Conservation (phyloP, 53 echinoderm and acorn worm species). For the Zoroaster sp. region DNA sequence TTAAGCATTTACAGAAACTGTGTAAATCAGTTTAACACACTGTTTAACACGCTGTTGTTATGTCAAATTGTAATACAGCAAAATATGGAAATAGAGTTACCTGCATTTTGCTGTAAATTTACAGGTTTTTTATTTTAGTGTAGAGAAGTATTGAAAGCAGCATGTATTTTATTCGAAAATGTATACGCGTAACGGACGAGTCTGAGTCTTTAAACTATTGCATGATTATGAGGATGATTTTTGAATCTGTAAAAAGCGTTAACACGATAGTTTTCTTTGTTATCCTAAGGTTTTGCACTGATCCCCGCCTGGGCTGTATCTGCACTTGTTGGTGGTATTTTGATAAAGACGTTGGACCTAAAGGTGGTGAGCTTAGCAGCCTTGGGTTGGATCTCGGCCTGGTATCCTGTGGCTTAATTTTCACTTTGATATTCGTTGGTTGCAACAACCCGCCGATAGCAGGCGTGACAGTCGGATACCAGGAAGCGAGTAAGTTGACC, state of each 20-base stretch:
- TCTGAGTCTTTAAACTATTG: too few relatives aligned
- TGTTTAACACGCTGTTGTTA: too few relatives aligned
- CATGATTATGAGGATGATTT: not conserved
- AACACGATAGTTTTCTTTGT: not conserved
- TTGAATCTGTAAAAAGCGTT: too few relatives aligned
- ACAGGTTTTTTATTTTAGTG: too few relatives aligned
- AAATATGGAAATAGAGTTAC: too few relatives aligned
- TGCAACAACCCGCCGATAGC: constrained; percentile 56
- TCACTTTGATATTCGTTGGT: constrained; percentile 41
- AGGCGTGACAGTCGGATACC: constrained; percentile 46
- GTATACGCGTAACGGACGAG: too few relatives aligned
- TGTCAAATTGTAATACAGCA: too few relatives aligned
- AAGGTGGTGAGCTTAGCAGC: not conserved
- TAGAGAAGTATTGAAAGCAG: too few relatives aligned
- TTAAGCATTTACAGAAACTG: too few relatives aligned
- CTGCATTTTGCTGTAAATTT: too few relatives aligned
- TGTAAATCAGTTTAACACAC: too few relatives aligned
- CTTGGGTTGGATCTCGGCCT: constrained; percentile 1
- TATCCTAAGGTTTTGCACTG: constrained; percentile 19
- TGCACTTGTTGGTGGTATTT: constrained; percentile 29
- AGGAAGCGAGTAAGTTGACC: not conserved
- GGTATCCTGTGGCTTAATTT: not conserved
- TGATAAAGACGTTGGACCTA: constrained; percentile 7
- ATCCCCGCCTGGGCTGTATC: constrained; percentile 40
- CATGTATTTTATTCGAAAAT: too few relatives aligned